A percentile compares a stretch with the other conserved stretches of the same genome.
phyloP scores from a whole-genome alignment of 2,113 vertebrate species.

The cat (Felis catus) region F.catus_Fca126_mat1.0 CM031411.1:24836001-24836500 shows the following conservation, averaged over 20 bases:
- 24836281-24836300: background rate
- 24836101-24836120: slow-evolving; percentile 28
- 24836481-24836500: background rate
- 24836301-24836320: background rate
- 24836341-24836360: background rate
- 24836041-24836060: slow-evolving; percentile 30
- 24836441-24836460: background rate
- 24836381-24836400: background rate
- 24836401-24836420: slow-evolving; percentile 22
- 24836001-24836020: slow-evolving; percentile 62
- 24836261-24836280: background rate
- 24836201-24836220: background rate
- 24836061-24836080: background rate
- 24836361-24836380: background rate
- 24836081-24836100: background rate
- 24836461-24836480: background rate
- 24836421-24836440: background rate
- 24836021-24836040: slow-evolving; percentile 68
- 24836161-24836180: background rate
- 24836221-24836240: background rate
- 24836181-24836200: background rate
- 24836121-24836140: background rate
- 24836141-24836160: background rate
- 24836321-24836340: background rate
- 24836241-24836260: background rate